Evolutionary conservation across 2,797 vertebrate species (phyloP).

Genomic region (Silurus lanzhouensis): DNA sequence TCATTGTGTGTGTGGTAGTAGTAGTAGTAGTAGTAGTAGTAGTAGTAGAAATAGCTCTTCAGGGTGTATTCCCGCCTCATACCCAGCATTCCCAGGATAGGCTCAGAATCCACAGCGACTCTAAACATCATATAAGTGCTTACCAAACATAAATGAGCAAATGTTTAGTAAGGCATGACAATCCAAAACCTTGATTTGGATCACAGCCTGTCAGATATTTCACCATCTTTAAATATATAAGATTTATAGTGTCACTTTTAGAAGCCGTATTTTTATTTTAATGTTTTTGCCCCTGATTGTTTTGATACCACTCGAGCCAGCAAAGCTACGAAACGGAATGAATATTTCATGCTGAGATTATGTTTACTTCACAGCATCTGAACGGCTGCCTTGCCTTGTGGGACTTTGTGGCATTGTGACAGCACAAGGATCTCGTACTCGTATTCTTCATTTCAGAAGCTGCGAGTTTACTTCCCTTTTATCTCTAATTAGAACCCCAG

Average conservation of each 20-base stretch:
- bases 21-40: no score
- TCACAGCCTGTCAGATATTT: not conserved
- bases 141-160: not conserved
- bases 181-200: not conserved
- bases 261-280: not conserved
- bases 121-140: not conserved
- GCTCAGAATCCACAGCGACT: not conserved
- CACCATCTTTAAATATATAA: not conserved
- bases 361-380: slow-evolving; percentile 9
- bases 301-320: not conserved
- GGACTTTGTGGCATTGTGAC: not conserved
- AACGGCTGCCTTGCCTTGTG: not conserved
- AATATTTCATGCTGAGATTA: not conserved
- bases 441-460: not conserved
- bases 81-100: not conserved
- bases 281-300: not conserved
- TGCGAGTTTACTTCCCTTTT: not conserved
- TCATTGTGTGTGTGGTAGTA: not conserved
- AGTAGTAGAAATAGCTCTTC: not conserved
- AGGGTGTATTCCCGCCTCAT: not conserved
- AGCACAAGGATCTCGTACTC: not conserved
- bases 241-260: not conserved
- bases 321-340: not conserved
- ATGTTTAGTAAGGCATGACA: not conserved
- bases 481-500: not conserved